Base-by-base conservation (phyloP, 92 coral and sea anemone species). In the Paragorgia papillata region DNA sequence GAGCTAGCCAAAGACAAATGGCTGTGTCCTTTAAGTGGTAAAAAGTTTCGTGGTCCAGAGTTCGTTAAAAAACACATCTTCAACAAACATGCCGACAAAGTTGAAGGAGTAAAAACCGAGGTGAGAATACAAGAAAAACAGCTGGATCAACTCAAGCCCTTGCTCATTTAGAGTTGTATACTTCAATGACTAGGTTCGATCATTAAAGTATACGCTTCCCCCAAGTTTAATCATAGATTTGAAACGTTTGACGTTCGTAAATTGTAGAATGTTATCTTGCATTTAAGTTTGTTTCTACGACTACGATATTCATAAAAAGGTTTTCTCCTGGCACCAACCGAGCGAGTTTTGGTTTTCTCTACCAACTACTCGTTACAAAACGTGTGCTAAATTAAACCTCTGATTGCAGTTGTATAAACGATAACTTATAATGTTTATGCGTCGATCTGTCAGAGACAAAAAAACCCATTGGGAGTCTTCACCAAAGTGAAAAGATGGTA, bases 11-110 rank as follows among this genome's bases (percentile, higher is more conserved):
- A 91, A 77, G 97, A 93, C 74, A 93, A 93, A 60, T 93, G 97
- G 97, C 80, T 93, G 56, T 93, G 97, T 69, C 97, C 97, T 1
- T 79, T 93, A 66, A 93, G 97, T 74, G 97, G 97, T 15, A 93
- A 93, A 83, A 93, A 93, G 58, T 93, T 93, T 78, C 85, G 97
- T 37, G 97, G 97, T 15, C 97, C 97, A 20, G 97, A 93, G 67
- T 93, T 90, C 81, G 97, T 93, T 41, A 84, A 89, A 14, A 93
- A 93, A 77, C 97, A 93, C 82, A 93, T 93, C 79, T 93, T 93
- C 90, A 93, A 93, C 85, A 93, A 93, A 71, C 97, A 93, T 61
- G 86, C 80, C 27, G 97, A 93, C 66, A 88, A 90, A 79, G 97
- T 93, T 0, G 97, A 93, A 13, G 93, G 88, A 31, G 97, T 93